Percentiles rank a stretch among this genome's conserved stretches.
Evolutionary conservation across 2,888 invertebrate genomes (phyloP).

Genomic region (Dinocampus coccinellae): DNA sequence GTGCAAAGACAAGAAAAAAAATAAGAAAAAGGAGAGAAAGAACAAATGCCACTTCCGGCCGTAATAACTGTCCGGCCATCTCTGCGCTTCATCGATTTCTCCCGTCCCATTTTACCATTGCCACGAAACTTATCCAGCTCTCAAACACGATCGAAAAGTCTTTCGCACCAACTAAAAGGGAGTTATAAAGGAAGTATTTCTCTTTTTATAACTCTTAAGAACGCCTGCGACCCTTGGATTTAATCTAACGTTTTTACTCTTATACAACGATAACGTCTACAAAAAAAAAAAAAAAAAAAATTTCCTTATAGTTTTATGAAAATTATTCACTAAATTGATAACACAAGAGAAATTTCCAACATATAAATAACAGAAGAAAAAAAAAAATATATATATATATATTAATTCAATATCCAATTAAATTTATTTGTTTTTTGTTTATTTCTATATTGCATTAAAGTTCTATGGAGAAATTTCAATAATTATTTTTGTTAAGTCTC

Average conservation of each 20-base stretch:
- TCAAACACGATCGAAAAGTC: background rate
- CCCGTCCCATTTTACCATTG: conserved; percentile 13
- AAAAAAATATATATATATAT: background rate
- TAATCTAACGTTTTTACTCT: background rate
- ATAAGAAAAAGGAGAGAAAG: conserved; percentile 9
- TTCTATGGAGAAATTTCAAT: conserved; percentile 22
- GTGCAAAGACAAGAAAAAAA: conserved; percentile 17
- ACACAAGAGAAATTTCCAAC: conserved; percentile 5
- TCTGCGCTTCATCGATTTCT: conserved; percentile 34
- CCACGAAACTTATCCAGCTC: background rate
- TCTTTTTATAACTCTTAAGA: background rate
- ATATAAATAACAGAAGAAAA: too few species aligned
- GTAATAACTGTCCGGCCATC: conserved; percentile 46
- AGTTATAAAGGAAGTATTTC: background rate
- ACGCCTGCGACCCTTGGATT: background rate
- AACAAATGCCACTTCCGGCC: conserved; percentile 44
- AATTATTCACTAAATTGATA: conserved; percentile 2
- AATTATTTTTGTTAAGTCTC: conserved; percentile 1
- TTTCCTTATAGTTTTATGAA: conserved; percentile 12
- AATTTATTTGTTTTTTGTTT: background rate
- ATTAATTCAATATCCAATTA: background rate
- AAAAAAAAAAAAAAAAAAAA: too few species aligned
- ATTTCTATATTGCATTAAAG: conserved; percentile 4
- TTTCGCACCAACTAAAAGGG: background rate
- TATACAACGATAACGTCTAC: background rate